Evolutionary conservation across 2,888 invertebrate species (phyloP).

Genomic region (Drosophila mulleri): DNA sequence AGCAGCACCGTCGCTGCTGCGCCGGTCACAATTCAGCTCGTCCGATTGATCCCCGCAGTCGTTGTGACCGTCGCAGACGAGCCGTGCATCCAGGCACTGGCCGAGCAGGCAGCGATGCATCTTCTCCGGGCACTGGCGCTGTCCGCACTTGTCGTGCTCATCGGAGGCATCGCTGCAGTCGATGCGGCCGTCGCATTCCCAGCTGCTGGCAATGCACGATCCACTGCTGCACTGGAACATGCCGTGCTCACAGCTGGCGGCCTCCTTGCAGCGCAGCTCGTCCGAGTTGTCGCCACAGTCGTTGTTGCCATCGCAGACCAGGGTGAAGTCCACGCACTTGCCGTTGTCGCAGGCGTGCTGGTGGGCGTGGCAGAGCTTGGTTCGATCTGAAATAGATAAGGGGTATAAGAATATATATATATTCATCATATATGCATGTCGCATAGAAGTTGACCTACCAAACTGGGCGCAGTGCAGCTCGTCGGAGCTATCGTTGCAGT

Average conservation of each 20-base stretch:
- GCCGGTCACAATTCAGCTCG: constrained; percentile 85
- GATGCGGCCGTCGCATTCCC: constrained; percentile 90
- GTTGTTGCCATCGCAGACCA: constrained; percentile 86
- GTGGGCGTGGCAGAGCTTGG: constrained; percentile 84
- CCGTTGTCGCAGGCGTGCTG: constrained; percentile 86
- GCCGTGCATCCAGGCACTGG: constrained; percentile 86
- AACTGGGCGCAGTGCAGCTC: constrained; percentile 86
- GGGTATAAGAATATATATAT: no score
- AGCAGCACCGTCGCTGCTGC: background rate
- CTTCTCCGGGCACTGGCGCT: constrained; percentile 75
- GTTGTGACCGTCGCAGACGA: constrained; percentile 87
- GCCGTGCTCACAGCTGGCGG: constrained; percentile 83
- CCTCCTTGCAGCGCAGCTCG: constrained; percentile 85
- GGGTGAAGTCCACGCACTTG: constrained; percentile 85
- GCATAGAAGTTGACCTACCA: constrained; percentile 62
- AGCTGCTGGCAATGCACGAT: constrained; percentile 88
- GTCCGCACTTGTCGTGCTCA: constrained; percentile 87
- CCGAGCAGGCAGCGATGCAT: constrained; percentile 85
- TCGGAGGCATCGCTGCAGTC: constrained; percentile 92
- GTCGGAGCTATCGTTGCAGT: constrained; percentile 87
- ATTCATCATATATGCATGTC: no score
- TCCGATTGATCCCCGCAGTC: constrained; percentile 88
- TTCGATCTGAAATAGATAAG: constrained; percentile 56
- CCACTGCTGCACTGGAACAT: constrained; percentile 89
- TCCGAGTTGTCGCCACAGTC: constrained; percentile 88